Conservation (phyloP, 1,140 invertebrate genomes). For the Aphidius gifuensis region DNA sequence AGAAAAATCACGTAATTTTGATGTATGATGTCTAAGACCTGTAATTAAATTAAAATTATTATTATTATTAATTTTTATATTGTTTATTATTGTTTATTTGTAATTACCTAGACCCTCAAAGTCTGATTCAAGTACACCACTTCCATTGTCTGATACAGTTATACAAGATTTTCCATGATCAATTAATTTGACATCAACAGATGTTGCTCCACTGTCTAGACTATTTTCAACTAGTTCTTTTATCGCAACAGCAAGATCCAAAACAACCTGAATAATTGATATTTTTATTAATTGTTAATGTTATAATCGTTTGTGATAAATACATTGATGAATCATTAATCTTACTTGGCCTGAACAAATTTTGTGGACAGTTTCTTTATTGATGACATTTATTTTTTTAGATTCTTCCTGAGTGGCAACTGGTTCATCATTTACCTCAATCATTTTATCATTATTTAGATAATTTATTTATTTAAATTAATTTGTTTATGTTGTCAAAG, state of each 20-base stretch:
- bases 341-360: constrained; percentile 72
- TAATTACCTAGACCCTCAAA: constrained; percentile 83
- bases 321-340: constrained; percentile 51
- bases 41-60: constrained; percentile 34
- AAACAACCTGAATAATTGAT: constrained; percentile 58
- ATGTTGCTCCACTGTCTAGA: constrained; percentile 84
- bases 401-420: constrained; percentile 38
- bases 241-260: constrained; percentile 84
- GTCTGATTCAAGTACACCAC: constrained; percentile 80
- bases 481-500: too few species aligned
- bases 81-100: background rate
- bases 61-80: background rate
- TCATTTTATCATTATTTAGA: constrained; percentile 8
- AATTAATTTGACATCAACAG: constrained; percentile 21
- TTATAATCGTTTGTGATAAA: constrained; percentile 40
- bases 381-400: constrained; percentile 65
- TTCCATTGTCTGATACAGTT: constrained; percentile 92
- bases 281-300: too few species aligned
- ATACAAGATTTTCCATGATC: constrained; percentile 87
- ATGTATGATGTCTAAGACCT: constrained; percentile 93
- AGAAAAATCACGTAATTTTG: constrained; percentile 82
- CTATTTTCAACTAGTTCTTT: constrained; percentile 96
- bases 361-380: constrained; percentile 69
- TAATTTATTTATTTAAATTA: background rate
- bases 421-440: constrained; percentile 26